Evolutionary conservation across 1,140 invertebrate species (phyloP), one percentile per base, ranked within the genome.

Genomic region (Phymorhynchus buccinoides): DNA sequence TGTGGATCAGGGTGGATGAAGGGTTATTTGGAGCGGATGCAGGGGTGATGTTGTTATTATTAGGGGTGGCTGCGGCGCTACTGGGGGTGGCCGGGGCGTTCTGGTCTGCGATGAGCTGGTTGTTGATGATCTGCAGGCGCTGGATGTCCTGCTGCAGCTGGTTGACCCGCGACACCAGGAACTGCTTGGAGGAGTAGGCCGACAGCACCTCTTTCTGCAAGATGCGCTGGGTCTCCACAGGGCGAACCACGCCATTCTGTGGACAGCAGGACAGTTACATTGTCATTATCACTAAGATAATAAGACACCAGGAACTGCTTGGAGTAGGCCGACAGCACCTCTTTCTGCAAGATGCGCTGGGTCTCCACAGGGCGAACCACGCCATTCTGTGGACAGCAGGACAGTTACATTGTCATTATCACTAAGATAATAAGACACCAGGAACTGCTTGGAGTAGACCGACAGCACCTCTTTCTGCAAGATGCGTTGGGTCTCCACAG

Each of bases 141-240:
- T 95, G 94, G 6, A 97, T 94, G 91, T 97, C 97, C 83, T 95
- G 95, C 90, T 97, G 95, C 90, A 96, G 93, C 92, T 95, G 94
- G 82, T 95, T 94, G 16, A 97, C 96, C 93, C 97, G 96, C 42
- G 95, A 95, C 86, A 97, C 96, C 35, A 98, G 93, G 88, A 96
- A 95, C 92, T 97, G 97, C 22, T 96, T 94, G 83, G 97, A 96
- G 4, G 95, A 95, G 83, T 97, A 92, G 14, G 96, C 97, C 1
- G 96, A 95, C 7, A 96, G 96, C 85, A 98, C 97, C 93, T 98
- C 97, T 90, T 96, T 96, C 66, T 97, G 91, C 88, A 97, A 96
- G 87, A 96, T 95, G 91, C 97, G 96, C 88, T 96, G 95, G 27
- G 88, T 91, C 44, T 83, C 80, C 32, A 78, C 83, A 22, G 86